Evolutionary conservation across 2,113 vertebrate genomes (phyloP).

Genomic region (Microtus oregoni): DNA sequence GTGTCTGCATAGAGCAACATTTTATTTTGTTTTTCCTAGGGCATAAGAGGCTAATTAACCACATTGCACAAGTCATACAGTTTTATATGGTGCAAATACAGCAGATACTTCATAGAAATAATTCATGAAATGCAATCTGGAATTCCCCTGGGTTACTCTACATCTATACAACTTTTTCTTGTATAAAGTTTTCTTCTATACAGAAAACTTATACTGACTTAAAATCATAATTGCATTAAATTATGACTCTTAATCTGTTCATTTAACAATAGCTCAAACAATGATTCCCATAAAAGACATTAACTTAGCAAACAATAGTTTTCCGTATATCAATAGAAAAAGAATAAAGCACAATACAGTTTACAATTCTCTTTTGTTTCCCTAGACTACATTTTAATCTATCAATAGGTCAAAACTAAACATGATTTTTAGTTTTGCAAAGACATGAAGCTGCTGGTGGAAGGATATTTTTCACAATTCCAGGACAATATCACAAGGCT

Average conservation of each 20-base stretch:
- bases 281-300: not conserved
- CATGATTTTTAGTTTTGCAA: not conserved
- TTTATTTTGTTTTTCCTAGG: slow-evolving; percentile 50
- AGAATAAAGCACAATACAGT: not conserved
- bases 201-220: slow-evolving; percentile 24
- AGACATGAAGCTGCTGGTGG: not conserved
- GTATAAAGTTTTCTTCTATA: not conserved
- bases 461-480: not conserved
- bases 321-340: not conserved
- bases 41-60: slow-evolving; percentile 50
- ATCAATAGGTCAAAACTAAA: not conserved
- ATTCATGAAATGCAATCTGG: slow-evolving; percentile 46
- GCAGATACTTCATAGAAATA: slow-evolving; percentile 43
- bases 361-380: not conserved
- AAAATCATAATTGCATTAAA: not conserved
- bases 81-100: slow-evolving; percentile 56
- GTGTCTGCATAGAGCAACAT: slow-evolving; percentile 28
- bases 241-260: not conserved
- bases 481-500: not conserved
- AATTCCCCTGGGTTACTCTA: not conserved
- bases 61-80: slow-evolving; percentile 29
- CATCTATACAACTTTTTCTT: slow-evolving; percentile 17
- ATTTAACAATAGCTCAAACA: not conserved
- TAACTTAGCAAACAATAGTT: not conserved
- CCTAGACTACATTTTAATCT: not conserved